phyloP scores from a whole-genome alignment of 2,888 invertebrate genomes.

The Hypena proboscidalis region DNA sequence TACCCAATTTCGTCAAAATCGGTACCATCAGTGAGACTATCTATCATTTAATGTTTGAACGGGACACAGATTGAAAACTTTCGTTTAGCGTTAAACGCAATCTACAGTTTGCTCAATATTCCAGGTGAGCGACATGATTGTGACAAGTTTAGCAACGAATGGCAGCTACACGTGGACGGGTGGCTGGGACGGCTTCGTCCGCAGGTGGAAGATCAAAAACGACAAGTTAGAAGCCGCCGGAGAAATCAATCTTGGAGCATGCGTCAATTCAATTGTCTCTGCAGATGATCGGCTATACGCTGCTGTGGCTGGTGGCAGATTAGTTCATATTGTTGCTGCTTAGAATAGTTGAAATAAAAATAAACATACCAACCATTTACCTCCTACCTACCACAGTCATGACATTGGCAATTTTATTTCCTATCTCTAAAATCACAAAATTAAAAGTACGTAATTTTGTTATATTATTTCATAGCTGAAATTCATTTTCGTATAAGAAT shows the following conservation, averaged over 20 bases:
- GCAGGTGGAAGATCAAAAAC: constrained; percentile 66
- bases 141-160: constrained; percentile 76
- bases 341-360: neutral
- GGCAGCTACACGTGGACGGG: constrained; percentile 81
- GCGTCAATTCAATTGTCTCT: constrained; percentile 67
- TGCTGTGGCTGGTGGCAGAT: constrained; percentile 60
- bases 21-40: too few relatives aligned
- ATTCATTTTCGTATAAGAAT: too few relatives aligned
- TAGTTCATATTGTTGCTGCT: constrained; percentile 50
- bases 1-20: too few relatives aligned
- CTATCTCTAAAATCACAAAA: too few relatives aligned
- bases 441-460: too few relatives aligned
- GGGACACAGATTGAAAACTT: too few relatives aligned
- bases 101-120: neutral
- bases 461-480: too few relatives aligned
- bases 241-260: constrained; percentile 66
- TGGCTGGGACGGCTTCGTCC: constrained; percentile 84
- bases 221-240: constrained; percentile 66
- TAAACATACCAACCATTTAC: too few relatives aligned
- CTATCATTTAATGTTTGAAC: too few relatives aligned
- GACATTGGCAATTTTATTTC: too few relatives aligned
- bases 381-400: too few relatives aligned
- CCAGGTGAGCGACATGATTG: constrained; percentile 79
- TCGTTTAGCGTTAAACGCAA: neutral
- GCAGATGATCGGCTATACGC: constrained; percentile 54